Evolutionary conservation across 2,888 invertebrate genomes (phyloP), one percentile per base, ranked within the genome.

Genomic region (Mactromeris polynyma): DNA sequence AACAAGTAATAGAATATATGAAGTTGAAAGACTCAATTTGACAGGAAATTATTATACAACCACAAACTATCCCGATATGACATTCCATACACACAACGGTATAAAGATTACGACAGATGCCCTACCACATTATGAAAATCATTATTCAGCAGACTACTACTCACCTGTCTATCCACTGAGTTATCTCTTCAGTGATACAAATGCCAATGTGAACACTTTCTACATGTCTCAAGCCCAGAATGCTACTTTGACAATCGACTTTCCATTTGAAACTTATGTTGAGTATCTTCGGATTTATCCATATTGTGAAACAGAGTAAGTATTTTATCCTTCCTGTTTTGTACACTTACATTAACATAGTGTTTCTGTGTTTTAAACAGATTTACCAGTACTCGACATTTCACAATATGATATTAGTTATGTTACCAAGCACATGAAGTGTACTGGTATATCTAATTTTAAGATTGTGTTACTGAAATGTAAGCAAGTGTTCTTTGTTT

Each of bases 201-300:
- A 87, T 21, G 85, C 88, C 3, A 88, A 87, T 54, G 84, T 85
- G 33, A 73, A 64, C 40, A 83, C 77, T 9, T 51, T 81, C 26
- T 93, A 87, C 83, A 78, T 88, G 38, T 73, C 85, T 31, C 3
- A 33, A 38, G 31, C 46, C 26, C 77, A 46, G 7, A 78, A 84
- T n/a, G 88, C 90, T 3, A 88, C 77, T 14, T 83, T 94, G 11
- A 90, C 90, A n/a, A 38, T 94, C 51, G 88, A 92, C 17, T 88
- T 95, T 11, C 94, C 93, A 1, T 91, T 91, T 81, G 86, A 87
- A 40, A 91, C 92, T 6, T 92, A 88, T 83, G 91, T 95, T 81
- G 94, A 94, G 51, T 91, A 94, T 58, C 83, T 95, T 21, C 88
- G 83, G 21, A 82, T 95, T n/a, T 94, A 89, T 82, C 95, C 95